Evolutionary conservation across 2,888 invertebrate genomes (phyloP).

Genomic region (Netelia fuscicornis): DNA sequence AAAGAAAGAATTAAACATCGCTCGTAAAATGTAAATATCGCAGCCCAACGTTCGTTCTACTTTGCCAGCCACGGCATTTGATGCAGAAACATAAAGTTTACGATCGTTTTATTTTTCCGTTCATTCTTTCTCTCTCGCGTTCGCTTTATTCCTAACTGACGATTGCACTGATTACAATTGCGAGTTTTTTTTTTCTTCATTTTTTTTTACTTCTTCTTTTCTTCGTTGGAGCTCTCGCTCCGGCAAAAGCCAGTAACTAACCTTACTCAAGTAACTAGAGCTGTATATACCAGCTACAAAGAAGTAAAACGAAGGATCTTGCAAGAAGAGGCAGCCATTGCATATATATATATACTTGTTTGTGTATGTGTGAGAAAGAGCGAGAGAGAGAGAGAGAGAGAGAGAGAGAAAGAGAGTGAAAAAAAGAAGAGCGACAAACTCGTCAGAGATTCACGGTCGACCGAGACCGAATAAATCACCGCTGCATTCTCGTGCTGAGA

Average conservation of each 20-base stretch:
- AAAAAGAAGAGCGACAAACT: conserved; percentile 35
- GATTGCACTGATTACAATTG: conserved; percentile 34
- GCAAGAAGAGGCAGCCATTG: background rate
- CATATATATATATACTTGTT: too few relatives aligned
- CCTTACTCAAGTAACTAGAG: conserved; percentile 47
- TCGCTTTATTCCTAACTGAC: conserved; percentile 12
- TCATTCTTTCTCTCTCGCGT: background rate
- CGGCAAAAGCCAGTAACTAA: conserved; percentile 48
- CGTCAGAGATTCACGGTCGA: conserved; percentile 51
- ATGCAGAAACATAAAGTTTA: background rate
- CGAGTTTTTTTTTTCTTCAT: background rate
- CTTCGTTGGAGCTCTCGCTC: conserved; percentile 1
- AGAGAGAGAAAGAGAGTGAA: background rate
- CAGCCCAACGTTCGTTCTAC: conserved; percentile 1
- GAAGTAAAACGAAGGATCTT: background rate
- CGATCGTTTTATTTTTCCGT: conserved; percentile 10
- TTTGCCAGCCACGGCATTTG: background rate
- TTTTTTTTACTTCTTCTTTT: background rate
- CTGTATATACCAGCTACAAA: background rate
- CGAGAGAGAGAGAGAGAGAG: background rate
- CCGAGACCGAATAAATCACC: conserved; percentile 48
- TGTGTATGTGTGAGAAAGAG: too few relatives aligned
- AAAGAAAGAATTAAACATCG: background rate
- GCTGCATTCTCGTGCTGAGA: conserved; percentile 33
- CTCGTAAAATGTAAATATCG: background rate